Base-by-base conservation (phyloP, 1,140 invertebrate genomes). In the Hermetia illucens region DNA sequence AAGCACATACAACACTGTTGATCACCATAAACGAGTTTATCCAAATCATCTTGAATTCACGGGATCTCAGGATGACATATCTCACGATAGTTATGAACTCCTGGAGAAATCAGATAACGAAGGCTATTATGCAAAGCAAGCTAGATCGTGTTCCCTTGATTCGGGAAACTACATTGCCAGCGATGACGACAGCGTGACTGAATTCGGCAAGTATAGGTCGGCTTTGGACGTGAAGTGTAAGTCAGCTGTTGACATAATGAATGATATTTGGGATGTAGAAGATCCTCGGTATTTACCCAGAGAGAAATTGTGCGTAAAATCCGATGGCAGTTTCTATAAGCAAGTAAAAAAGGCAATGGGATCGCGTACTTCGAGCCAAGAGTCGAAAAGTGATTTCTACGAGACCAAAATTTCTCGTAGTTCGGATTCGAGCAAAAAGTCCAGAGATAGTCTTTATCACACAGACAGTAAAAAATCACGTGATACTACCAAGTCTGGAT, bases 21-120 rank as follows among this genome's bases (percentile, higher is more conserved):
- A 56, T 27, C 25, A 43, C 30, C 64, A 51, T 71, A 65, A 58
- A 69, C 61, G 78, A 59, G 45, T 74, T 63, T 47, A 74, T 74
- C 63, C 77, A 59, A 58, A 68, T 33, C 52, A 66, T 46, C 47
- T 68, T 41, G 68, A 71, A 36, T 63, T 69, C 32, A 71, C 73
- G 34, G 79, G 79, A 21, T 84, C 81, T 2, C 82, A 86, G 54
- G 85, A 89, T 53, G 84, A 90, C 63, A 62, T 88, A 4, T 86
- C 82, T 9, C 85, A 88, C 56, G 85, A 88, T 58, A 88, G 84
- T 44, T 90, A 88, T 57, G 85, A 90, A 51, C 56, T 88, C 12
- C 65, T 88, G 29, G 83, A 89, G 56, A 75, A 78, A 44, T 75
- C 73, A 42, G 74, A 77, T 46, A 73, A 75, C 52, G 74, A 76